Conservation (phyloP, 2,113 vertebrate species). For the Pluvialis apricaria region DNA sequence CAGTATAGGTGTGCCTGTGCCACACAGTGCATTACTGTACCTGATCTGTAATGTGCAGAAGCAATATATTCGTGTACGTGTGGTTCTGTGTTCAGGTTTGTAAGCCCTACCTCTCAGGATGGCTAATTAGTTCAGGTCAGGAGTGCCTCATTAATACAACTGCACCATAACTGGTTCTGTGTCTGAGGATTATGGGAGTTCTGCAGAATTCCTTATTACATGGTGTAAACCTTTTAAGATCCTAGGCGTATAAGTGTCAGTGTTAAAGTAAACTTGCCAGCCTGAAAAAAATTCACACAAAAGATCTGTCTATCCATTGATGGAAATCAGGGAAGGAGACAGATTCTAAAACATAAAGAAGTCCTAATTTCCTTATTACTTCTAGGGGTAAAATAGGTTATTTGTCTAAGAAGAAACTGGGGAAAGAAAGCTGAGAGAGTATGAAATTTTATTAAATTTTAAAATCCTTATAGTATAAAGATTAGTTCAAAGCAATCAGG, state of each 20-base stretch:
- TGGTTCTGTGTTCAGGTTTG: background rate
- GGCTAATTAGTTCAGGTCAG: background rate
- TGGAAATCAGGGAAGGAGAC: background rate
- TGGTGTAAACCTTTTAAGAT: background rate
- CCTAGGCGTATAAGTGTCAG: background rate
- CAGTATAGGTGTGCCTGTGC: background rate
- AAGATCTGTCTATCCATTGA: background rate
- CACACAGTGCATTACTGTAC: accelerated
- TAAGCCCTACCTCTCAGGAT: background rate
- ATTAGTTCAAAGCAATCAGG: background rate
- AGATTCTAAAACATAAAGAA: background rate
- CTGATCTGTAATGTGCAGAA: background rate
- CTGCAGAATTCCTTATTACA: background rate
- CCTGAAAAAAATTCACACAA: background rate
- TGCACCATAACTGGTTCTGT: accelerated
- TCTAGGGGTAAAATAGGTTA: background rate
- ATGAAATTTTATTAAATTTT: background rate
- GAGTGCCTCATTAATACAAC: background rate
- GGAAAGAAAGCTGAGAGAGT: background rate
- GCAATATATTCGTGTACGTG: accelerated
- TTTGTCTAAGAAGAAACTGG: background rate
- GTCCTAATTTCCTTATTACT: background rate
- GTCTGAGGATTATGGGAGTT: background rate
- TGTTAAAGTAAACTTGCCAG: background rate
- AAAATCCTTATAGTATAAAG: background rate